Evolutionary conservation across 2,888 invertebrate genomes (phyloP).

Genomic region (Thecocarcelia acutangulata): DNA sequence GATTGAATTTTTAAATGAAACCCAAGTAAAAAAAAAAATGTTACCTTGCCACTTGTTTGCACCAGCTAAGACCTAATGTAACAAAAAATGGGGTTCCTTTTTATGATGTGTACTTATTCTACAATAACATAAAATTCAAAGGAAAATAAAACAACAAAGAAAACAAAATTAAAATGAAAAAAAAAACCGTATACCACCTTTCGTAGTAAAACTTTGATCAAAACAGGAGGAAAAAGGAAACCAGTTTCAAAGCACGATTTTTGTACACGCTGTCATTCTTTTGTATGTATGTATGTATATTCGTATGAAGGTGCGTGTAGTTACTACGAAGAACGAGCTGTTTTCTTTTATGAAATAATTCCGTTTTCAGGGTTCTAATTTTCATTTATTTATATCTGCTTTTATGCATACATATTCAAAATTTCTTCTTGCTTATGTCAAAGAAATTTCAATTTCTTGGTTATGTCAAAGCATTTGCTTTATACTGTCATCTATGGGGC

Average conservation of each 20-base stretch:
- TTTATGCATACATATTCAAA: too few species aligned
- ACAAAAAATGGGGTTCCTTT: constrained; percentile 37
- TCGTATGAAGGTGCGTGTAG: too few species aligned
- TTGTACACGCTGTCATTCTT: constrained; percentile 32
- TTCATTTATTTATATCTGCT: too few species aligned
- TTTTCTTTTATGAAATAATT: too few species aligned
- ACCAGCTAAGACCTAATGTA: constrained; percentile 5
- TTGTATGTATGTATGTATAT: background rate
- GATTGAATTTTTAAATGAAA: too few species aligned
- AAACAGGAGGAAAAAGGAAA: constrained; percentile 45
- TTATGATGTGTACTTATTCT: constrained; percentile 20
- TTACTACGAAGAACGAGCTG: too few species aligned
- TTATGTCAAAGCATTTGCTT: too few species aligned
- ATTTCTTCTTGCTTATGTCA: too few species aligned
- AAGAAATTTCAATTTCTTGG: too few species aligned
- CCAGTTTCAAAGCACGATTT: constrained; percentile 62
- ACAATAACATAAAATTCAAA: constrained; percentile 22
- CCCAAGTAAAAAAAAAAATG: too few species aligned
- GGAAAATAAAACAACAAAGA: constrained; percentile 1
- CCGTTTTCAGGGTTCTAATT: too few species aligned
- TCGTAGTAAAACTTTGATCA: constrained; percentile 37
- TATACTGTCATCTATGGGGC: too few species aligned
- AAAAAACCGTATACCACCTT: constrained; percentile 32
- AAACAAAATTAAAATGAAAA: constrained; percentile 26
- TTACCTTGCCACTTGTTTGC: constrained; percentile 25